Conservation (phyloP, 2,888 invertebrate species). For the Cremastinae sp. region DNA sequence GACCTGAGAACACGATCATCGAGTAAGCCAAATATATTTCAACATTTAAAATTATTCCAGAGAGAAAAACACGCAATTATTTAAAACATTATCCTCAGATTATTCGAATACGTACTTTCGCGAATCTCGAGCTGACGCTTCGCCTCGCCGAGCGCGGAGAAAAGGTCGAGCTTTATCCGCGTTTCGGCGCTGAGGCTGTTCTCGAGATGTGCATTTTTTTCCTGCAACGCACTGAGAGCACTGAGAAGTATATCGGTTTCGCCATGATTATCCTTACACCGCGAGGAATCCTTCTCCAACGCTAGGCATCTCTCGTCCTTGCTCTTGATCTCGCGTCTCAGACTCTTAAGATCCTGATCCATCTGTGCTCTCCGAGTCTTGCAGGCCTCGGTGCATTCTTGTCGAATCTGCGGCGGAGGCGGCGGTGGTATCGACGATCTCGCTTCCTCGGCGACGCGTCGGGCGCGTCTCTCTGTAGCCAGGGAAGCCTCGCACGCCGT, state of each 20-base stretch:
- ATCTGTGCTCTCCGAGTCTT: conserved; percentile 85
- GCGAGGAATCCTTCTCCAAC: conserved; percentile 76
- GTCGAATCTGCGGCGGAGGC: conserved; percentile 78
- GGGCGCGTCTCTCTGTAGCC: conserved; percentile 87
- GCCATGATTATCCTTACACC: conserved; percentile 85
- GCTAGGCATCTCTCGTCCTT: conserved; percentile 84
- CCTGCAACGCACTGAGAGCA: conserved; percentile 91
- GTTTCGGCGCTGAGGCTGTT: conserved; percentile 97
- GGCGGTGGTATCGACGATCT: conserved; percentile 75
- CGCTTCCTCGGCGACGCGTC: conserved; percentile 83
- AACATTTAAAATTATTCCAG: neutral
- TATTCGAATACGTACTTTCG: conserved; percentile 90
- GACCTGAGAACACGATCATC: conserved; percentile 82
- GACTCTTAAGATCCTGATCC: conserved; percentile 86
- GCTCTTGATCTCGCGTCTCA: conserved; percentile 85
- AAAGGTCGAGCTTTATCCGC: conserved; percentile 97
- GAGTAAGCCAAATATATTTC: conserved; percentile 8
- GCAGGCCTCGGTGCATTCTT: conserved; percentile 87
- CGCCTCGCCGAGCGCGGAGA: conserved; percentile 97
- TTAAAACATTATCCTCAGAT: no score
- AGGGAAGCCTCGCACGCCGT: conserved; percentile 88
- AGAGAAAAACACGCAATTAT: neutral
- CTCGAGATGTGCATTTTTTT: conserved; percentile 95
- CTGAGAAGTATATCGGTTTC: conserved; percentile 89
- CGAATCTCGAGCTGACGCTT: conserved; percentile 93